phyloP scores from a whole-genome alignment of 2,113 vertebrate species.

The Opisthocomus hoazin region DNA sequence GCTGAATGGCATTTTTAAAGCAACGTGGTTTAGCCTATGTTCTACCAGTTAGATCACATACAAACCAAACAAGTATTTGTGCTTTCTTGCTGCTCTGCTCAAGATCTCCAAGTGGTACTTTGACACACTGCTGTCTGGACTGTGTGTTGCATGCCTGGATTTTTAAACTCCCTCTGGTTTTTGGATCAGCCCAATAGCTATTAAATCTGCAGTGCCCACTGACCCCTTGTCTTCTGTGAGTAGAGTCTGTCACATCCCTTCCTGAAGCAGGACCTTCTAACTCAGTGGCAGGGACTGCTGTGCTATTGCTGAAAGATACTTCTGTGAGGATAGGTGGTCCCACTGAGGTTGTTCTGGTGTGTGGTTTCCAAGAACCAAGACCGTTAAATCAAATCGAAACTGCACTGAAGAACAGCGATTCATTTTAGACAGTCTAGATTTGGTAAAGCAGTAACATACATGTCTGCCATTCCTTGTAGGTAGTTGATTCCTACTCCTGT shows the following conservation, averaged over 20 bases:
- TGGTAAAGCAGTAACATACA: neutral
- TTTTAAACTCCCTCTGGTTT: neutral
- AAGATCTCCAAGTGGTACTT: neutral
- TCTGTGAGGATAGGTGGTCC: neutral
- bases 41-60: neutral
- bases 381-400: neutral
- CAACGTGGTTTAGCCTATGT: neutral
- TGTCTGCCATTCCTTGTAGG: neutral
- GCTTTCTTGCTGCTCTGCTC: neutral
- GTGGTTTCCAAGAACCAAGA: neutral
- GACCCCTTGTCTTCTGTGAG: rapidly evolving
- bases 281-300: neutral
- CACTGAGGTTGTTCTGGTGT: neutral
- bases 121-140: neutral
- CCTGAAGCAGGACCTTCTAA: neutral
- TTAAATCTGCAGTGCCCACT: neutral
- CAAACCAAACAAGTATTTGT: neutral
- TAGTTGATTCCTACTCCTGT: neutral
- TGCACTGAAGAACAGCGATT: neutral
- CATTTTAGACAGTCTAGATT: neutral
- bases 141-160: rapidly evolving
- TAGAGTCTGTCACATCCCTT: neutral
- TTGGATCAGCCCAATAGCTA: neutral
- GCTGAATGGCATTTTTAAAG: neutral
- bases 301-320: neutral